Evolutionary conservation across 2,888 invertebrate genomes (phyloP), one percentile per base, ranked within the genome.

Genomic region (Nymphalis urticae): DNA sequence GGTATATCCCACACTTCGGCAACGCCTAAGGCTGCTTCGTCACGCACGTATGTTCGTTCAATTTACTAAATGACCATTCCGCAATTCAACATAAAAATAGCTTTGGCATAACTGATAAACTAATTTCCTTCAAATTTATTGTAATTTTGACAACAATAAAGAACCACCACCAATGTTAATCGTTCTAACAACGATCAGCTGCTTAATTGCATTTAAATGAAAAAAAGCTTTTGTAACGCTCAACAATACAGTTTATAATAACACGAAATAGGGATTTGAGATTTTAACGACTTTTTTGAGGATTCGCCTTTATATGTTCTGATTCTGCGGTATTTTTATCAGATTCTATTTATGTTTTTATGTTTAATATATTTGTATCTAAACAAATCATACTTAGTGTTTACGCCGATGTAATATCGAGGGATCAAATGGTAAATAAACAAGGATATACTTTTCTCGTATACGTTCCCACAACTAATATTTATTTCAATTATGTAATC

Each of bases 61-160:
- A 88, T 87, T 88, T 86, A 79, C 81, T 80, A 86, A 87, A 88
- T 86, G 85, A 85, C 85, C 81, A 73, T 77, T 69, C 73, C 77
- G 78, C 77, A 78, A 77, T 79, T 73, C 76, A 71, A 77, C 78
- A 78, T 77, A 76, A 65, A 68, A 68, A 50, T n/a, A 27, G 24
- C 36, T 62, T 24, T 27, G 13, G 50, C 19, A 24, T 32, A 32
- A 66, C 42, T 56, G 62, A 66, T 50, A 62, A 62, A 66, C 62
- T 62, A 54, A 62, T 62, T 67, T 62, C 42, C 42, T 58, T 56
- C 17, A 62, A 19, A 32, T 48, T 42, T 56, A 32, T 61, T 62
- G 32, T 21, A 7, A 47, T 32, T 65, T 54, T 17, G 19, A 51
- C 47, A 51, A 48, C 58, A 56, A 56, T 10, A 10, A 58, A 58